phyloP scores from a whole-genome alignment of 2,797 vertebrate genomes.

The Syngnathus acus region DNA sequence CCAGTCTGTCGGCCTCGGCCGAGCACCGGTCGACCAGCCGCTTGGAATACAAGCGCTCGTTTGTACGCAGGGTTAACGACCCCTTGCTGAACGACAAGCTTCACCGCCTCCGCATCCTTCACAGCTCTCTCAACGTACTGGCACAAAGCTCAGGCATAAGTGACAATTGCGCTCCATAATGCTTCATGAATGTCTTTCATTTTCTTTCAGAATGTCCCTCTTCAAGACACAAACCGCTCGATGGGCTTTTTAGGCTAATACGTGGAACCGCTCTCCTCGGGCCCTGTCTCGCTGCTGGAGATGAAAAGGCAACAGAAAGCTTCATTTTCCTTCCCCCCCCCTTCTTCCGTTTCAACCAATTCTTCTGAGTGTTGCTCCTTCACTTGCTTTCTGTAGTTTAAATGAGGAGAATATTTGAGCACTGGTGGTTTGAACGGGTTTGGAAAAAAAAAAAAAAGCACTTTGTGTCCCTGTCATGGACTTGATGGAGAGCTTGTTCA shows the following conservation, averaged over 20 bases:
- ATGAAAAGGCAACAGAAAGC: slow-evolving; percentile 32
- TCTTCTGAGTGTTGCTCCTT: not conserved
- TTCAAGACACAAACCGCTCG: slow-evolving; percentile 85
- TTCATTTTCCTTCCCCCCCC: slow-evolving; percentile 20
- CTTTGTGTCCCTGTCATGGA: slow-evolving; percentile 42
- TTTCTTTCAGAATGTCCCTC: slow-evolving; percentile 80
- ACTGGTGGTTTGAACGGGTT: slow-evolving; percentile 3
- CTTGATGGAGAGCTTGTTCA: slow-evolving; percentile 23
- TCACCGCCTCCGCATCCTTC: slow-evolving; percentile 89
- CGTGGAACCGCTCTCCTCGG: slow-evolving; percentile 7
- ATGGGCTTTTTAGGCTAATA: slow-evolving; percentile 79
- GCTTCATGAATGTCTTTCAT: not conserved
- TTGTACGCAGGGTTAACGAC: slow-evolving; percentile 89
- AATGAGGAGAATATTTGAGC: not conserved
- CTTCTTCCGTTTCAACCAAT: slow-evolving; percentile 6
- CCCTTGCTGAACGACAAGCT: slow-evolving; percentile 95
- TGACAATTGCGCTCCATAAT: not conserved
- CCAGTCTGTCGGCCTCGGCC: slow-evolving; percentile 82
- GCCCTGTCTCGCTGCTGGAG: slow-evolving; percentile 21
- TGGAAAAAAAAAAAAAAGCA: slow-evolving; percentile 27
- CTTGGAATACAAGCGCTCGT: slow-evolving; percentile 91
- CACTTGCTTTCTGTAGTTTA: not conserved
- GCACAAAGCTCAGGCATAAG: not conserved
- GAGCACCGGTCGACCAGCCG: slow-evolving; percentile 83
- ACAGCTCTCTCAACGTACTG: slow-evolving; percentile 91